Evolutionary conservation across 2,797 vertebrate species (phyloP), one percentile per base, ranked within the genome.

Genomic region (Peromyscus eremicus): DNA sequence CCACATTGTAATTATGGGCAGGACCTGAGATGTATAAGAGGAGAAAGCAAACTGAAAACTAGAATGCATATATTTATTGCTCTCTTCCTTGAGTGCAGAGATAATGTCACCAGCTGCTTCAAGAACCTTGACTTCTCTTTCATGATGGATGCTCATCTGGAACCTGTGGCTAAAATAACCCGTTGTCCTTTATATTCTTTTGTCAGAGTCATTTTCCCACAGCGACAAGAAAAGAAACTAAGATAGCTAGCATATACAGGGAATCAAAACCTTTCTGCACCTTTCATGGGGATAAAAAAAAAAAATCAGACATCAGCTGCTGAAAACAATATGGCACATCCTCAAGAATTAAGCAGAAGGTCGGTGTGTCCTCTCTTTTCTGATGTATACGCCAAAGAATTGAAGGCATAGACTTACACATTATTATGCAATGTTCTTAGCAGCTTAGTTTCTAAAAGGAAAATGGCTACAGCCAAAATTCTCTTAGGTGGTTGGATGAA

Each of bases 361-460:
- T 91, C 43, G 93, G 2, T 10, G 29, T 79, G 34, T 46, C 62
- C 9, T 40, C 17, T 87, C 16, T 32, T n/a, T 73, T 66, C 23
- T 92, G 55, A n/a, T 34, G 14, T 49, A 32, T 46, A 49, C 9
- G 1, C 4, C 73, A 95, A 92, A 89, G 62, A 64, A 85, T 1
- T 64, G 19, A 85, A 96, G 93, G 73, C 14, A 89, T 70, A 12
- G 55, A 90, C 1, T 34, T 84, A 12, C 76, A 37, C 12, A 73
- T 10, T 10, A 79, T 68, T 91, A 34, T 82, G 34, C 19, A 46
- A 70, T 64, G 70, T 52, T 70, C 60, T 60, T 66, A 82, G 13
- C 23, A 82, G 21, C 19, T 95, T 73, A 83, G 66, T 87, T 96
- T 49, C n/a, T 37, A 94, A 66, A 5, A 83, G 70, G 71, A 83